These are phyloP conservation scores for Euzophera pinguis DNA, from an alignment of 2,888 invertebrate genomes.

Conservation along the genomic window DNA sequence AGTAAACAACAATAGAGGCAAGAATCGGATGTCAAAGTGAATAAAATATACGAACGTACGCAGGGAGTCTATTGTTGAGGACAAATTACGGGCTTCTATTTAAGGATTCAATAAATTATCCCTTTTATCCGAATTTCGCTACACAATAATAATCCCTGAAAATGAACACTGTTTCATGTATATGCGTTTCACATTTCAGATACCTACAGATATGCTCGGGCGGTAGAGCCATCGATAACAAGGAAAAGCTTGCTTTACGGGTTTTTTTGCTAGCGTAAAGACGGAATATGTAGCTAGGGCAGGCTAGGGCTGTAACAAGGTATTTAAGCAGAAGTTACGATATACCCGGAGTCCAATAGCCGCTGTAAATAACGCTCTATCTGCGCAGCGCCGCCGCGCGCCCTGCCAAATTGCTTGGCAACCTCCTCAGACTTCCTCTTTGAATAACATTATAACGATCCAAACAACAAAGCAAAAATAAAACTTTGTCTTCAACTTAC, in stretches of 20 bases:
- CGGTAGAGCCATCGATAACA: conserved; percentile 21
- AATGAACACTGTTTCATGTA: conserved; percentile 5
- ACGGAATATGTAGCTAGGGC: conserved; percentile 37
- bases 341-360: conserved; percentile 55
- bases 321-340: conserved; percentile 72
- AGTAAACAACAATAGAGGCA: conserved; percentile 46
- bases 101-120: conserved; percentile 54
- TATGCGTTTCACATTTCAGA: conserved; percentile 15
- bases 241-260: conserved; percentile 31
- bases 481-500: conserved; percentile 38
- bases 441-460: conserved; percentile 71
- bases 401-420: conserved; percentile 76
- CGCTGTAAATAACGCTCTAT: conserved; percentile 69
- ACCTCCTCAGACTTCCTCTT: conserved; percentile 69
- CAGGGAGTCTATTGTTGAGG: conserved; percentile 52
- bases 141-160: conserved; percentile 9
- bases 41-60: conserved; percentile 54
- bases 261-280: conserved; percentile 36
- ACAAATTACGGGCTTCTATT: conserved; percentile 61
- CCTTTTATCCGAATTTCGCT: conserved; percentile 41
- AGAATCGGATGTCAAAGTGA: conserved; percentile 60
- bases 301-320: conserved; percentile 51
- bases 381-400: conserved; percentile 55
- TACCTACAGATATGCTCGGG: conserved; percentile 20
- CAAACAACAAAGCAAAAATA: conserved; percentile 61